Evolutionary conservation across 2,797 vertebrate species (phyloP), one percentile per base, ranked within the genome.

Genomic region (Aselliscus stoliczkanus): DNA sequence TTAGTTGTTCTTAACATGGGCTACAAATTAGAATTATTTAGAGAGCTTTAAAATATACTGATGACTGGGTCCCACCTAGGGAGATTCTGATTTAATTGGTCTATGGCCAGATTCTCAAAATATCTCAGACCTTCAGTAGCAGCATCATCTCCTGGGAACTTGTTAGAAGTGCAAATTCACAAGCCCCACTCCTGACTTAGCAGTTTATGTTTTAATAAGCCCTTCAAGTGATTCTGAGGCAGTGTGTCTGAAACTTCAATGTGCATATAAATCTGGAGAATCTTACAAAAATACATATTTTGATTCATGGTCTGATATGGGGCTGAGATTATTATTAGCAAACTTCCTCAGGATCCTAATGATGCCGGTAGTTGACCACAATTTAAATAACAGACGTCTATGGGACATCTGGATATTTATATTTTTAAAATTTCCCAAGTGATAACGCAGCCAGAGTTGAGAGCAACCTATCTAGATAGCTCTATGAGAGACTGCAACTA

Each of bases 1-100:
- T 94, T 89, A n/a, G 69, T 39, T 27, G 17, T 83, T 83, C 69
- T 92, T 39, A 80, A 72, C 21, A 31, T 88, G 85, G 47, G 21
- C 47, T 92, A n/a, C 56, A 96, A 95, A 88, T 96, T 76, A 37
- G 60, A 93, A 92, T 87, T 52, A 81, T 42, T 84, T 83, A 75
- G 90, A 67, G n/a, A 93, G 14, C n/a, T 87, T 95, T 88, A 87
- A 93, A 87, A 87, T 67, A 81, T 42, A 31, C 21, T 83, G 39
- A 52, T 69, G 54, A 34, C 54, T 69, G 90, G 50, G 37, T 72
- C 13, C 29, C 9, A 93, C 77, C 34, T 75, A 56, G 39, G 52
- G 84, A 93, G 73, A 87, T 87, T 86, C 81, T 56, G 23, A 90
- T 88, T 90, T 93, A 95, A 87, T 76, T 95, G 54, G 29, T 56